Percentiles rank a stretch among this genome's conserved stretches.
These are phyloP conservation scores for Oryctes rhinoceros DNA, from an alignment of 1,140 invertebrate species.

Conservation along the genomic window DNA sequence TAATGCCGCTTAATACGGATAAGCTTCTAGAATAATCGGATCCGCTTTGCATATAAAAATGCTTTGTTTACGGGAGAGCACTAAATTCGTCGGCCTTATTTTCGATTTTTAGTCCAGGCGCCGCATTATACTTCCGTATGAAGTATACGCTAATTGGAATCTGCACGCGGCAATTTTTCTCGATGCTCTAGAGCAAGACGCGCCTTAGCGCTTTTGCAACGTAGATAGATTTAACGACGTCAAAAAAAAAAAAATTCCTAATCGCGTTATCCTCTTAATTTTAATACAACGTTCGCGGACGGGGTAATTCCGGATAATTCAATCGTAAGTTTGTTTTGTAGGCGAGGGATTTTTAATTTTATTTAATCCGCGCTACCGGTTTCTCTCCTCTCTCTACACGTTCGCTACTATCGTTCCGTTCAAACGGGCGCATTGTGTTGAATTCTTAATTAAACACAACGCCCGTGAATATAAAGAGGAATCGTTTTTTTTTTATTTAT, in stretches of 20 bases:
- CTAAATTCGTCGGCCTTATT: background rate
- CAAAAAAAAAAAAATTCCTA: slow-evolving; percentile 20
- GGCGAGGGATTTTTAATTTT: slow-evolving; percentile 19
- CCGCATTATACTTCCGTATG: background rate
- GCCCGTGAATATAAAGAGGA: background rate
- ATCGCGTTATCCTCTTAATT: slow-evolving; percentile 34
- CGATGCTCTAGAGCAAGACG: background rate
- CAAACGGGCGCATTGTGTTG: background rate
- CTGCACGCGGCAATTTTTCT: background rate
- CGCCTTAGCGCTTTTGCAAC: background rate
- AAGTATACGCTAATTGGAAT: slow-evolving; percentile 21
- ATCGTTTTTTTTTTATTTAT: too few species aligned
- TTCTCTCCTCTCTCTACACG: background rate
- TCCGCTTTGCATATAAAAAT: too few species aligned
- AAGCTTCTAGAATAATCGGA: too few species aligned
- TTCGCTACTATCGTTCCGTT: background rate
- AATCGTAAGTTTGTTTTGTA: slow-evolving; percentile 32
- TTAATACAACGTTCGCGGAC: slow-evolving; percentile 37
- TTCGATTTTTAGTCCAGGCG: background rate
- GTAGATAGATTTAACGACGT: slow-evolving; percentile 22
- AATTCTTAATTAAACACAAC: slow-evolving; percentile 12
- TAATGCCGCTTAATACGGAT: too few species aligned
- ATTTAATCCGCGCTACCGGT: background rate
- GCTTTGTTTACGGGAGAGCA: background rate
- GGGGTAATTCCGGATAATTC: slow-evolving; percentile 31